These are phyloP conservation scores for Meloidogyne exigua DNA, from an alignment of 1,140 invertebrate genomes.

Conservation along the genomic window DNA sequence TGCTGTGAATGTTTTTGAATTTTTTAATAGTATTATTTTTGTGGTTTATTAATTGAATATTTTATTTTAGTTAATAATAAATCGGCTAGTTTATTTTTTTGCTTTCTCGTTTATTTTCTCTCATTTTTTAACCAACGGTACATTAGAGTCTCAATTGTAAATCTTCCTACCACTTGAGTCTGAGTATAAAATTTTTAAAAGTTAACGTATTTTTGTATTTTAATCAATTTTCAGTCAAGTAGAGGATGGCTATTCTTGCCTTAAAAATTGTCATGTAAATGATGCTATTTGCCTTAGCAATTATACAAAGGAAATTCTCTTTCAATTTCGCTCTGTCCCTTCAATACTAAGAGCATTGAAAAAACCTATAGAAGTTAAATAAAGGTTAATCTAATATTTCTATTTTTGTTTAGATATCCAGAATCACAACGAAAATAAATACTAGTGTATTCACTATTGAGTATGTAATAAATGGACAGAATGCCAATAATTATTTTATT, in stretches of 20 bases:
- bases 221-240: constrained; percentile 47
- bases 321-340: constrained; percentile 58
- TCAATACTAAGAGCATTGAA: constrained; percentile 16
- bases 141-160: background rate
- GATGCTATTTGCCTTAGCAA: constrained; percentile 53
- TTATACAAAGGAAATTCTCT: constrained; percentile 60
- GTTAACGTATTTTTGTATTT: too few species aligned
- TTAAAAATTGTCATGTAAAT: constrained; percentile 51
- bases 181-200: constrained; percentile 11
- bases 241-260: constrained; percentile 62
- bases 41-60: background rate
- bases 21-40: background rate
- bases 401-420: constrained; percentile 26
- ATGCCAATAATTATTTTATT: constrained; percentile 27
- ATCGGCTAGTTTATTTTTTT: background rate
- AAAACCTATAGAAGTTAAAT: constrained; percentile 30
- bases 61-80: background rate
- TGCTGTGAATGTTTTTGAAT: background rate
- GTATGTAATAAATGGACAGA: constrained; percentile 28
- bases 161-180: background rate
- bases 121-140: background rate
- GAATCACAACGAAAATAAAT: constrained; percentile 32
- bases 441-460: constrained; percentile 26
- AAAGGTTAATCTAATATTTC: background rate
- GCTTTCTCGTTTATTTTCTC: too few species aligned